Evolutionary conservation across 37 sponge, comb jelly and placozoan species (phyloP).

Genomic region (Eunapius fragilis): DNA sequence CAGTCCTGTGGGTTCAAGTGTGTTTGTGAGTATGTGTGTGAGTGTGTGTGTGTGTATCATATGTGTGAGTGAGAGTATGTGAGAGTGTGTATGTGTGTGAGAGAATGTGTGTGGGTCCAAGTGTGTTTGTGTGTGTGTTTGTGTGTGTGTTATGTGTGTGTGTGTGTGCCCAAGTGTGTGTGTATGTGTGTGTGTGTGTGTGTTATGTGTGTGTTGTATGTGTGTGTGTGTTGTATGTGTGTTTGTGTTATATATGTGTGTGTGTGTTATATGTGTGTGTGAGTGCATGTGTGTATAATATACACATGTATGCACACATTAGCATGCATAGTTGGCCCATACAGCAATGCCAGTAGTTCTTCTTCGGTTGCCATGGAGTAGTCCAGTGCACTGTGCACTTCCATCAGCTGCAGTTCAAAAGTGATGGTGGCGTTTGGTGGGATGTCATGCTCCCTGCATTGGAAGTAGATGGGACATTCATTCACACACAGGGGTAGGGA

Average conservation of each 20-base stretch:
- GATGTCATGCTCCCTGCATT: slow-evolving; percentile 44
- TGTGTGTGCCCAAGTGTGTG: too few species aligned
- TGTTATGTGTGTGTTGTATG: too few species aligned
- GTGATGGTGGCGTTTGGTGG: slow-evolving; percentile 61
- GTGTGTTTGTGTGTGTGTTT: background rate
- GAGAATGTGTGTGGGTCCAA: slow-evolving; percentile 6
- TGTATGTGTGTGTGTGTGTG: background rate
- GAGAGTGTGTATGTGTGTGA: background rate
- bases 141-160: too few species aligned
- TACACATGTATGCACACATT: background rate
- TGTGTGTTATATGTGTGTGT: too few species aligned
- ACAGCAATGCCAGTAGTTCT: slow-evolving; percentile 54
- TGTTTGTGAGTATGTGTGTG: background rate
- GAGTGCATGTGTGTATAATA: background rate
- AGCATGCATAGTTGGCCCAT: slow-evolving; percentile 5
- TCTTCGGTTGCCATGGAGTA: slow-evolving; percentile 35
- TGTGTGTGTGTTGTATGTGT: too few species aligned
- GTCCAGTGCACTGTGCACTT: slow-evolving; percentile 55
- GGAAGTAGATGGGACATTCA: too few species aligned
- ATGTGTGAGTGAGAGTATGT: background rate
- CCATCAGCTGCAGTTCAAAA: slow-evolving; percentile 69
- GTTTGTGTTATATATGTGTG: too few species aligned
- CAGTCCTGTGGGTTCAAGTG: slow-evolving; percentile 10
- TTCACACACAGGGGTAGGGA: too few species aligned
- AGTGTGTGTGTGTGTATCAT: background rate